Evolutionary conservation across 2,888 invertebrate species (phyloP).

Genomic region (Nomada lathburiana): DNA sequence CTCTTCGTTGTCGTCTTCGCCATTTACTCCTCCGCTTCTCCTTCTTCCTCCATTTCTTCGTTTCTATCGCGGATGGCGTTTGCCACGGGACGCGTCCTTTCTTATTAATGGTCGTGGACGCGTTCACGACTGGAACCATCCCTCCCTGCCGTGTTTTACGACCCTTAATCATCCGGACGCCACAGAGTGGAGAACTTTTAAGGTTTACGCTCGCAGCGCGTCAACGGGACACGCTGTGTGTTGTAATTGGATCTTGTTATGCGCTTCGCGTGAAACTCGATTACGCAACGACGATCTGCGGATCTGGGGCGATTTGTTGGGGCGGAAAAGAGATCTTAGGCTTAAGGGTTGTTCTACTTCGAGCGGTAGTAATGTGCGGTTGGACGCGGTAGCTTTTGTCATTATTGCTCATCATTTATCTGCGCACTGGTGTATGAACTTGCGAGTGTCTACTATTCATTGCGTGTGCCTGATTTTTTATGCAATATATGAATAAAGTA

Average conservation of each 20-base stretch:
- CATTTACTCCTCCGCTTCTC: not conserved
- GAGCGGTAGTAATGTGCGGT: not conserved
- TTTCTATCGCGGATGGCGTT: not conserved
- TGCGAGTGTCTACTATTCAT: too few species aligned
- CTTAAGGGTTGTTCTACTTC: not conserved
- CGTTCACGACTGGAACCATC: not conserved
- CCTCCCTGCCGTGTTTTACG: not conserved
- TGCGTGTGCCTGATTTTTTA: too few species aligned
- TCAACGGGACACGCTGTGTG: constrained; percentile 4
- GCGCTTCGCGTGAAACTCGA: not conserved
- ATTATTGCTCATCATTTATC: too few species aligned
- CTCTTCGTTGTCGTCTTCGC: not conserved
- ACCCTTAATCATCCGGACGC: constrained; percentile 24
- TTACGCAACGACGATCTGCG: not conserved
- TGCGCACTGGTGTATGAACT: too few species aligned
- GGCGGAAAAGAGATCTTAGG: not conserved
- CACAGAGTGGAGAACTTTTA: constrained; percentile 25
- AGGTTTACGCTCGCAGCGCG: constrained; percentile 16
- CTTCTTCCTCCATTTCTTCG: not conserved
- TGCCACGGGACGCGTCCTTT: constrained; percentile 11
- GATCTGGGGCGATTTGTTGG: constrained; percentile 4
- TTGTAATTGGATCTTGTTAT: constrained; percentile 36
- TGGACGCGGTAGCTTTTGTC: too few species aligned
- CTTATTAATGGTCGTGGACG: constrained; percentile 14
- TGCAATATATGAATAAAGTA: too few species aligned